Conservation (phyloP, 1,140 invertebrate genomes). For the Bombus terrestris region DNA sequence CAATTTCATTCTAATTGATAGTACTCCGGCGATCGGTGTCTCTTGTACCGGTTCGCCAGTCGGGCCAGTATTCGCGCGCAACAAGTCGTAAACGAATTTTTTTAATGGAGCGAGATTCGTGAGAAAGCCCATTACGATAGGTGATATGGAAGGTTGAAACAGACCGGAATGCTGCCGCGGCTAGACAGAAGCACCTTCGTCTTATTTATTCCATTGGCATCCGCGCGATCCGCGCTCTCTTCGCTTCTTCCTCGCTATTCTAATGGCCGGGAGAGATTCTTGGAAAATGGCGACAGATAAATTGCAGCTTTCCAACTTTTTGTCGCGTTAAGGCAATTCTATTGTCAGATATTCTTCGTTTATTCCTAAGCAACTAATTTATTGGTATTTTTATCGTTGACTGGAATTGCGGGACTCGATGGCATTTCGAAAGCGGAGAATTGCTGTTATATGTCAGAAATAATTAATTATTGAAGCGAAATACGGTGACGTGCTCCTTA, state of each 20-base stretch:
- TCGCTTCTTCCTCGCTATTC: not conserved
- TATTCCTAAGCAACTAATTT: not conserved
- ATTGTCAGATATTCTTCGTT: not conserved
- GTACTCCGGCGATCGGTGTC: slow-evolving; percentile 41
- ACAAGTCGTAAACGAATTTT: slow-evolving; percentile 54
- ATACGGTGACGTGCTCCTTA: not conserved
- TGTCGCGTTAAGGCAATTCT: not conserved
- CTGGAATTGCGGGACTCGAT: not conserved
- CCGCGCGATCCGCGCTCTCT: slow-evolving; percentile 14
- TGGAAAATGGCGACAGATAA: slow-evolving; percentile 1
- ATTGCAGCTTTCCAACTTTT: not conserved
- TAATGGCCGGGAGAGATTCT: not conserved
- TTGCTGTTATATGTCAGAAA: not conserved
- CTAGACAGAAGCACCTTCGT: slow-evolving; percentile 50
- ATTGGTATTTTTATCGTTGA: not conserved
- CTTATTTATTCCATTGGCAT: slow-evolving; percentile 42
- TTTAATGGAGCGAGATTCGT: slow-evolving; percentile 47
- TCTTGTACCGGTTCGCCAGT: slow-evolving; percentile 53
- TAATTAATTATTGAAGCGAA: not conserved
- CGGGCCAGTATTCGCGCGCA: slow-evolving; percentile 38
- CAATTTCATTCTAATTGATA: slow-evolving; percentile 71
- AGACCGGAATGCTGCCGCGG: slow-evolving; percentile 31
- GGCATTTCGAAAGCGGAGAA: not conserved
- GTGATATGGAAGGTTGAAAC: slow-evolving; percentile 51
- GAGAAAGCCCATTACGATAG: slow-evolving; percentile 53